phyloP scores from a whole-genome alignment of 1,140 invertebrate genomes.

The Formica exsecta region DNA sequence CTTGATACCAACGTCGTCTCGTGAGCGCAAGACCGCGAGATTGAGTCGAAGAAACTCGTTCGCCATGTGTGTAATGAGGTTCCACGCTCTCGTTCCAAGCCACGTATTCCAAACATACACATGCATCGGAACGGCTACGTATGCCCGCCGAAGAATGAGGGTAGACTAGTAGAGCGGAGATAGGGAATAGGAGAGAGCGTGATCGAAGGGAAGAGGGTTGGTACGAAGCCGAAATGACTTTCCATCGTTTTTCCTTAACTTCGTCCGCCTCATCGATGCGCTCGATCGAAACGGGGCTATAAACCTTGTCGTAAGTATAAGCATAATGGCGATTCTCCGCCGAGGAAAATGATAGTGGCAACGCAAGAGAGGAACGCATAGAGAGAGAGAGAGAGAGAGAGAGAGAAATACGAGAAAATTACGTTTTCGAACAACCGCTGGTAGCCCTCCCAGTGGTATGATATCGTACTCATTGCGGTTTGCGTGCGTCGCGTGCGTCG shows the following conservation, averaged over 20 bases:
- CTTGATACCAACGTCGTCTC: conserved; percentile 38
- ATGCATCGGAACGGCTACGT: conserved; percentile 63
- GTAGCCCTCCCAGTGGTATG: background rate
- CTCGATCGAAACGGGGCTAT: conserved; percentile 58
- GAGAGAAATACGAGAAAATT: conserved; percentile 13
- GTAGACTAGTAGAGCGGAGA: conserved; percentile 27
- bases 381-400: too few relatives aligned
- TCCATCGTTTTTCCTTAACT: conserved; percentile 68
- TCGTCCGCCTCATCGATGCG: conserved; percentile 64
- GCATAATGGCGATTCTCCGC: conserved; percentile 58
- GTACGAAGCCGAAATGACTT: conserved; percentile 66
- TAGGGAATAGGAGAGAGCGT: background rate
- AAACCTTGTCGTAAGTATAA: conserved; percentile 65
- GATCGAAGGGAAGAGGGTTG: conserved; percentile 4
- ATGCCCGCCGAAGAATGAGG: conserved; percentile 52
- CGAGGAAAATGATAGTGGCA: conserved; percentile 51
- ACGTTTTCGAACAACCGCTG: conserved; percentile 33
- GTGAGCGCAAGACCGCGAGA: conserved; percentile 35
- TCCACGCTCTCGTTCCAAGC: conserved; percentile 45
- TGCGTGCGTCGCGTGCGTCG: conserved; percentile 29
- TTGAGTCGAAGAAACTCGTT: conserved; percentile 71
- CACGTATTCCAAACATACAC: conserved; percentile 59
- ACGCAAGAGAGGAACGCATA: background rate
- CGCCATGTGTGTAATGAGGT: conserved; percentile 64
- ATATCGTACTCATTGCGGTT: conserved; percentile 35